A percentile compares a stretch with the other conserved stretches of the same genome.
Conservation (phyloP, 1,140 invertebrate species). For the Drosophila chauvacae region DNA sequence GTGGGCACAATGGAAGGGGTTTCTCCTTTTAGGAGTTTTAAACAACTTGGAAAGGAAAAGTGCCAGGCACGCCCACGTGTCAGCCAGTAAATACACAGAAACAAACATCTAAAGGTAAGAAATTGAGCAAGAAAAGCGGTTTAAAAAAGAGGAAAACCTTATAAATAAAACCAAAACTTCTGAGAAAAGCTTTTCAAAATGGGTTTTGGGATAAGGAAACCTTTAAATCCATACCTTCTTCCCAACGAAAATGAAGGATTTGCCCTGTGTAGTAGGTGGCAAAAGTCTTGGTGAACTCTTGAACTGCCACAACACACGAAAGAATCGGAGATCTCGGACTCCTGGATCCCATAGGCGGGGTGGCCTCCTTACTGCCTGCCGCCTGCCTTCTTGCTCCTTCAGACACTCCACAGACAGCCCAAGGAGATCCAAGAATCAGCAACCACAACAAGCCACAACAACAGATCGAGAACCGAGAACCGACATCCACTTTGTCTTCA, state of each 20-base stretch:
- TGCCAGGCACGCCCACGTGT: conserved; percentile 52
- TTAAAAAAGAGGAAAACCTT: no score
- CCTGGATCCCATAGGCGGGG: conserved; percentile 43
- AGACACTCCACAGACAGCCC: conserved; percentile 47
- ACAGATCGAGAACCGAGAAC: conserved; percentile 40
- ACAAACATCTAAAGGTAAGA: conserved; percentile 3
- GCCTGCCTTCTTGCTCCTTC: conserved; percentile 22
- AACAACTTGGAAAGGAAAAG: conserved; percentile 43
- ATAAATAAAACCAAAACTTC: no score
- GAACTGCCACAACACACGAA: conserved; percentile 51
- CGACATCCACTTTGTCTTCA: conserved; percentile 77
- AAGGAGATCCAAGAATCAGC: conserved; percentile 5
- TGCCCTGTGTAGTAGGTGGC: conserved; percentile 49
- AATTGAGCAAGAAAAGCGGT: not conserved
- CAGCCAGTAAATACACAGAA: not conserved
- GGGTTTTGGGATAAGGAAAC: no score
- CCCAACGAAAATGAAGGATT: not conserved
- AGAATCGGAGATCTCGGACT: conserved; percentile 10
- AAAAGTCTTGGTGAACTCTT: conserved; percentile 55
- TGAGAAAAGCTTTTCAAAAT: no score
- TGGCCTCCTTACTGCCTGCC: conserved; percentile 16
- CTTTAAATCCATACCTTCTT: no score
- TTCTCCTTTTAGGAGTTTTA: conserved; percentile 23
- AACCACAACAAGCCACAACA: conserved; percentile 19
- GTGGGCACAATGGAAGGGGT: not conserved